Percentiles rank a stretch among this genome's conserved stretches.
Conservation (phyloP, 2,113 vertebrate species). For the Meleagris gallopavo region DNA sequence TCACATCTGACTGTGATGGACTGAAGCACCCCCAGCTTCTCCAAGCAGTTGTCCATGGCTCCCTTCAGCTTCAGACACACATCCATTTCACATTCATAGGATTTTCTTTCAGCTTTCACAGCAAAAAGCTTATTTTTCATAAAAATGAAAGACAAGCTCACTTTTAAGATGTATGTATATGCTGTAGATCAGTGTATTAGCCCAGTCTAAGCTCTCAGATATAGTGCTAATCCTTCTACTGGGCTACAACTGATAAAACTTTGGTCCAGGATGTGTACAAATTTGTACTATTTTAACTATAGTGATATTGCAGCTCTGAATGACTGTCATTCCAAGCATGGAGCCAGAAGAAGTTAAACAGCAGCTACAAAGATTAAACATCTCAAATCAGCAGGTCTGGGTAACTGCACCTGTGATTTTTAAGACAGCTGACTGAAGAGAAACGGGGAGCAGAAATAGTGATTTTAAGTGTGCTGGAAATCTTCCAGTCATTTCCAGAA, state of each 20-base stretch:
- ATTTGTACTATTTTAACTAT: conserved; percentile 7
- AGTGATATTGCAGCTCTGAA: not conserved
- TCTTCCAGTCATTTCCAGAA: conserved; percentile 30
- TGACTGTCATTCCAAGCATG: not conserved
- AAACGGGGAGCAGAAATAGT: not conserved
- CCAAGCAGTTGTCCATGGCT: not conserved
- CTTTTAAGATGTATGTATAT: not conserved
- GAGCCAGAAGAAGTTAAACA: conserved; percentile 31
- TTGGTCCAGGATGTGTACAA: not conserved
- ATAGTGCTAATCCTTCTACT: not conserved
- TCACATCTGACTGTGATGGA: not conserved
- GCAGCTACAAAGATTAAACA: conserved; percentile 38
- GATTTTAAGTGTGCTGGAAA: not conserved
- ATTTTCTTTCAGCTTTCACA: not conserved
- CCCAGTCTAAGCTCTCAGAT: not conserved
- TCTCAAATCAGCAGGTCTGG: conserved; percentile 40
- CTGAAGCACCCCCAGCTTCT: not conserved
- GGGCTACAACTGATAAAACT: not conserved
- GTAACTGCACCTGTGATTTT: conserved; percentile 42
- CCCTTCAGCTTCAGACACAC: not conserved
- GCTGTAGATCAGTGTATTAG: not conserved
- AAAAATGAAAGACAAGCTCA: not conserved
- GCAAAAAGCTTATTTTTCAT: not conserved
- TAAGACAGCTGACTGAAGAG: not conserved
- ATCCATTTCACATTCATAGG: not conserved